Evolutionary conservation across 2,113 vertebrate species (phyloP), one percentile per base, ranked within the genome.

Genomic region (Megaceryle torquata): DNA sequence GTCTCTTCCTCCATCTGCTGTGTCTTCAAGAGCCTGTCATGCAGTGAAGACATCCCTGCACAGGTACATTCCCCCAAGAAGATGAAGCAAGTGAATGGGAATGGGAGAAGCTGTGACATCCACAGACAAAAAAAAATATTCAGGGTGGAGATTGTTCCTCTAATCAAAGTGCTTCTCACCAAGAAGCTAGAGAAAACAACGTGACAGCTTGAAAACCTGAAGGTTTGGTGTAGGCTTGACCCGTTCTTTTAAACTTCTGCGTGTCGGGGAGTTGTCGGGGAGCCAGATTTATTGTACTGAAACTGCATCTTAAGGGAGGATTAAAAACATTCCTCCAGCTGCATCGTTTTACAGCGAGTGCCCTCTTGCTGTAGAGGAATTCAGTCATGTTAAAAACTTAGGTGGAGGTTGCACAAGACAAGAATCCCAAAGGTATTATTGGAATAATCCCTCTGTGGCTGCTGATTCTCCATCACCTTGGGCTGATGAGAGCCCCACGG

Each of bases 191-290:
- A 19, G n/a, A 67, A 85, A 88, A 68, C n/a, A 5, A 63, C 51
- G 35, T 9, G 18, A 4, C 37, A 53, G 67, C 18, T 57, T 20
- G 54, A 44, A 79, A 90, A 90, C 4, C 33, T 28, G 51, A 24
- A 75, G 37, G 6, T 64, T 79, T 41, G 41, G 41, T 17, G 43
- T 25, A n/a, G 57, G 60, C 22, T 56, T 63, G 74, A 74, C 64
- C 74, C 43, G 33, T 15, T 64, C 59, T 71, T 85, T 70, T 64
- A 61, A 82, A 50, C 21, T 68, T 69, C 31, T 14, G 8, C 0
- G 0, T 35, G 20, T 24, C 0, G 24, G 7, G 71, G 29, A 79
- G n/a, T 24, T 35, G 20, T 24, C 0, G 28, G 7, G 71, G 29
- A 79, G n/a, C 26, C 37, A 11, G 53, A 4, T 82, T 81, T 51